These are phyloP conservation scores for Andrena fulva DNA, from an alignment of 2,888 invertebrate species.

Conservation along the genomic window DNA sequence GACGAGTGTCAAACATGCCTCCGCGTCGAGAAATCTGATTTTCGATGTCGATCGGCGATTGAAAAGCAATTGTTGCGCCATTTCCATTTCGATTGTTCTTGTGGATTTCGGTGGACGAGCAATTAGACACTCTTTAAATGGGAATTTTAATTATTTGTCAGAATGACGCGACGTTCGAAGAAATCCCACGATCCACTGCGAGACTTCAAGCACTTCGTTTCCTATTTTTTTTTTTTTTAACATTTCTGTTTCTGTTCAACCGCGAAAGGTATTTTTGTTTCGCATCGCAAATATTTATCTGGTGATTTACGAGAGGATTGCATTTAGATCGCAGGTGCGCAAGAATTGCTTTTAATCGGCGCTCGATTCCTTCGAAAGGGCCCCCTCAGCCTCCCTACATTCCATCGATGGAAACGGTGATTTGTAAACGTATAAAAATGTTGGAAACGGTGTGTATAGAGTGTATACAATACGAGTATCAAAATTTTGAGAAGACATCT, in stretches of 20 bases:
- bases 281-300: background rate
- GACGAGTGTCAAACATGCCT: background rate
- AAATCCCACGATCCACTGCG: too few species aligned
- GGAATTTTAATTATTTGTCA: too few species aligned
- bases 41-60: background rate
- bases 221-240: too few species aligned
- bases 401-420: conserved; percentile 38
- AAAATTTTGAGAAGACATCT: conserved; percentile 71
- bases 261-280: too few species aligned
- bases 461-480: conserved; percentile 68
- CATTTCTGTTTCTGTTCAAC: too few species aligned
- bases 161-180: too few species aligned
- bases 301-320: background rate
- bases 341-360: conserved; percentile 3
- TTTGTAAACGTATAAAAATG: conserved; percentile 69
- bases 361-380: background rate
- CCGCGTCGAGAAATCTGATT: background rate
- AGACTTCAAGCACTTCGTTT: too few species aligned
- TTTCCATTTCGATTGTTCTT: background rate
- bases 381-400: background rate
- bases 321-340: background rate
- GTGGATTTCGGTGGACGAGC: background rate
- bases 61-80: background rate
- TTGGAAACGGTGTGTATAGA: conserved; percentile 54
- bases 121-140: too few species aligned